Conservation (phyloP, 2,113 vertebrate genomes). For the Coregonus clupeaformis region DNA sequence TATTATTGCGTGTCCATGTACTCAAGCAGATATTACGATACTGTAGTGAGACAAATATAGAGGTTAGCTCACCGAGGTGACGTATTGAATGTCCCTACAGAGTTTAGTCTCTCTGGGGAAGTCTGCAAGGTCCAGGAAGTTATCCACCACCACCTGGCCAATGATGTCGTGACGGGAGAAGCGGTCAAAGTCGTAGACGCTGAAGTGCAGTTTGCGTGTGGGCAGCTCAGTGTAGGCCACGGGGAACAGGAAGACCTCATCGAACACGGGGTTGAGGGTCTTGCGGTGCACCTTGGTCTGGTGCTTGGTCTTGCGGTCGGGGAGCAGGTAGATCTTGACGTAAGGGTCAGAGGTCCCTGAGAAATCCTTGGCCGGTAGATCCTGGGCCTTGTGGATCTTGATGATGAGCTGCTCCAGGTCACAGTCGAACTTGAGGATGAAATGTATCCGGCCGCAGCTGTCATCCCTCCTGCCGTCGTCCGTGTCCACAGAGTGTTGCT, state of each 20-base stretch:
- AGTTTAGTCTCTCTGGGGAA: slow-evolving; percentile 95
- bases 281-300: slow-evolving; percentile 99
- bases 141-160: slow-evolving; percentile 96
- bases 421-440: slow-evolving; percentile 95
- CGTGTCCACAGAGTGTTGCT: slow-evolving; percentile 88
- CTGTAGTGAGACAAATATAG: slow-evolving; percentile 21
- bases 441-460: slow-evolving; percentile 89
- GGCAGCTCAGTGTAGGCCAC: slow-evolving; percentile 89
- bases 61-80: slow-evolving; percentile 87
- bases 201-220: slow-evolving; percentile 94
- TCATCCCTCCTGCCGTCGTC: slow-evolving; percentile 82
- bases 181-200: slow-evolving; percentile 97
- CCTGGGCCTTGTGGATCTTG: slow-evolving; percentile 94
- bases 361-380: slow-evolving; percentile 97
- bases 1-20: too few relatives aligned
- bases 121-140: slow-evolving; percentile 95
- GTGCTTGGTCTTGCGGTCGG: slow-evolving; percentile 96
- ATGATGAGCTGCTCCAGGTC: slow-evolving; percentile 97
- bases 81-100: slow-evolving; percentile 94
- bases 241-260: slow-evolving; percentile 96
- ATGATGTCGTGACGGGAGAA: slow-evolving; percentile 98
- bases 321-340: slow-evolving; percentile 97
- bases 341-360: slow-evolving; percentile 97
- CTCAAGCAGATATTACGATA: too few relatives aligned
- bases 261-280: slow-evolving; percentile 95